A percentile compares a stretch with the other conserved stretches of the same genome.
Conservation (phyloP, 2,888 invertebrate genomes). For the Drosophila setosimentum region DNA sequence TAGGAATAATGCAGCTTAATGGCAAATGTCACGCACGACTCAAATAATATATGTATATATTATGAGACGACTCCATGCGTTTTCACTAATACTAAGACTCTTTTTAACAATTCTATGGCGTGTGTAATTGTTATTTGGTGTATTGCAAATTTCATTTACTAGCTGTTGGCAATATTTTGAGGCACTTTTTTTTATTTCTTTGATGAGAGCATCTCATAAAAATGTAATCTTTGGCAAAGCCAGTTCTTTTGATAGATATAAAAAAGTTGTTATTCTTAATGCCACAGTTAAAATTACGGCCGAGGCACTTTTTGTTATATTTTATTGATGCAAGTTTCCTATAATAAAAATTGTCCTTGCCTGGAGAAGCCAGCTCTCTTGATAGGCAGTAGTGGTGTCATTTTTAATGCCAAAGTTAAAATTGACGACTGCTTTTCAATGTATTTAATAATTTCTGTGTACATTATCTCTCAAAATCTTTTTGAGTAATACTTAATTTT, state of each 20-base stretch:
- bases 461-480: not conserved
- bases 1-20: slow-evolving; percentile 80
- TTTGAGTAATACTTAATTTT: not conserved
- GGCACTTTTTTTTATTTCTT: not conserved
- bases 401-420: not conserved
- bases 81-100: not conserved
- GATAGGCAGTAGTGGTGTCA: not conserved
- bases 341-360: no score
- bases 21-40: slow-evolving; percentile 83
- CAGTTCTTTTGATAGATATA: not conserved
- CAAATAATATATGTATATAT: slow-evolving; percentile 41
- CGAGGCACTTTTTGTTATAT: not conserved
- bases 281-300: not conserved
- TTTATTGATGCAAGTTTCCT: not conserved
- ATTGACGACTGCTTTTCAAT: no score
- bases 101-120: not conserved
- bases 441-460: not conserved
- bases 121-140: slow-evolving; percentile 12
- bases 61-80: slow-evolving; percentile 31
- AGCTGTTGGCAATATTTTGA: not conserved
- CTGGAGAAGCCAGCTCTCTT: not conserved
- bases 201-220: not conserved
- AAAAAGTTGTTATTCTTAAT: not conserved
- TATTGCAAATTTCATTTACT: not conserved
- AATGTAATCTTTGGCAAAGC: not conserved